Percentiles rank a stretch among this genome's conserved stretches.
phyloP scores from a whole-genome alignment of 2,888 invertebrate species.

The Chymomyza amoena region DNA sequence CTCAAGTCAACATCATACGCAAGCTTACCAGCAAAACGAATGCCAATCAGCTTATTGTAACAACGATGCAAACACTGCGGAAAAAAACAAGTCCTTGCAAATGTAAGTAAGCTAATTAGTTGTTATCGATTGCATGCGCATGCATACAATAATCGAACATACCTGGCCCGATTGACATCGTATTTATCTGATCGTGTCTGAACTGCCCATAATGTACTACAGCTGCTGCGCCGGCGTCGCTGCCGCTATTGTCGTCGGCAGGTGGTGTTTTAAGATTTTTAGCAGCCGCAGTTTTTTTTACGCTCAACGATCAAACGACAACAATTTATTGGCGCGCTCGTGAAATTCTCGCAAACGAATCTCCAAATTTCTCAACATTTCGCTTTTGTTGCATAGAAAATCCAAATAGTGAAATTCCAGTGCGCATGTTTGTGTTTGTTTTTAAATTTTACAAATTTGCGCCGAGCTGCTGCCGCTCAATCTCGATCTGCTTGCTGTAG shows the following conservation, averaged over 20 bases:
- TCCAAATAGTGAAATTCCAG: conserved; percentile 61
- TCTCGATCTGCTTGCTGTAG: conserved; percentile 14
- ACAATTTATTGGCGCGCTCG: not conserved
- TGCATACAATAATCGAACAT: not conserved
- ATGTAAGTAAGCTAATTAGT: conserved; percentile 84
- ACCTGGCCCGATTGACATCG: conserved; percentile 20
- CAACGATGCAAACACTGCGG: conserved; percentile 92
- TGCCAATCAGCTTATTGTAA: conserved; percentile 70
- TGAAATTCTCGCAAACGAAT: not conserved
- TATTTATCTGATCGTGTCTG: conserved; percentile 33
- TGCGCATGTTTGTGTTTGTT: conserved; percentile 31
- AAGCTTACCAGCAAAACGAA: conserved; percentile 49
- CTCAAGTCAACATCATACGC: conserved; percentile 52
- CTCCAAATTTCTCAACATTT: not conserved
- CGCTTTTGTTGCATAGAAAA: conserved; percentile 33
- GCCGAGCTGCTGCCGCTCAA: conserved; percentile 12
- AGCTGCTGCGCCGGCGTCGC: conserved; percentile 67
- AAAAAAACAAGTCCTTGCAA: conserved; percentile 96
- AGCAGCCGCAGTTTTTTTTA: conserved; percentile 36
- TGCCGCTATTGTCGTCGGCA: conserved; percentile 41
- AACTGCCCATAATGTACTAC: conserved; percentile 19
- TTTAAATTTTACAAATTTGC: conserved; percentile 39
- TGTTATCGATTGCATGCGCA: not conserved
- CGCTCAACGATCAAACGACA: conserved; percentile 29
- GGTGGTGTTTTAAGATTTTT: conserved; percentile 39